phyloP scores from a whole-genome alignment of 2,113 vertebrate genomes.

The Terrapene triunguis region DNA sequence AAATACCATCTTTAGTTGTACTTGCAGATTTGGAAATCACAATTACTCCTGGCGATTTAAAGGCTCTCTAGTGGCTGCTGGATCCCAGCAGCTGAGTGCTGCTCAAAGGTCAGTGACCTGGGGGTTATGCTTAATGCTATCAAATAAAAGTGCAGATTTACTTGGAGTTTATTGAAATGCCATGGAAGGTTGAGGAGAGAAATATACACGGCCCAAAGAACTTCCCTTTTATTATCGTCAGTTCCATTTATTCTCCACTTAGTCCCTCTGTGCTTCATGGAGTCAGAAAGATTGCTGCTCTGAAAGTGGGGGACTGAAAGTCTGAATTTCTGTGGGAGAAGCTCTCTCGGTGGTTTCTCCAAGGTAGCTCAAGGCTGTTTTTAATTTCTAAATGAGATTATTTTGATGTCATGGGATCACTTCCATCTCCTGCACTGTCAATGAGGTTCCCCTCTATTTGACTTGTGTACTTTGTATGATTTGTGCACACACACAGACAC shows the following conservation, averaged over 20 bases:
- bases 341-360: background rate
- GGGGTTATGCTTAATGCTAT: slow-evolving; percentile 81
- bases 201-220: background rate
- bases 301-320: fast-evolving
- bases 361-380: background rate
- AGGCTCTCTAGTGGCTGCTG: slow-evolving; percentile 49
- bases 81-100: slow-evolving; percentile 66
- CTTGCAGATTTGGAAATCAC: slow-evolving; percentile 57
- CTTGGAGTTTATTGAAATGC: slow-evolving; percentile 53
- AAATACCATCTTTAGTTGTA: slow-evolving; percentile 14
- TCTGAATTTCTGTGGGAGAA: fast-evolving
- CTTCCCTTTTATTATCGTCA: background rate
- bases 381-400: background rate
- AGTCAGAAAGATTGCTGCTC: fast-evolving
- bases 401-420: background rate
- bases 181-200: background rate
- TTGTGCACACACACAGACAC: background rate
- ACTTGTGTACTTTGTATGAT: background rate
- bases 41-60: slow-evolving; percentile 84
- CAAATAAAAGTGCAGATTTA: slow-evolving; percentile 63
- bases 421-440: background rate
- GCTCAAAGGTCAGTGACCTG: slow-evolving; percentile 81
- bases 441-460: background rate
- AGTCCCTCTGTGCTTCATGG: background rate
- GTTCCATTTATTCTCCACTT: fast-evolving